Base-by-base conservation (phyloP, 1,140 invertebrate species). In the Drosophila tsacasi region DNA sequence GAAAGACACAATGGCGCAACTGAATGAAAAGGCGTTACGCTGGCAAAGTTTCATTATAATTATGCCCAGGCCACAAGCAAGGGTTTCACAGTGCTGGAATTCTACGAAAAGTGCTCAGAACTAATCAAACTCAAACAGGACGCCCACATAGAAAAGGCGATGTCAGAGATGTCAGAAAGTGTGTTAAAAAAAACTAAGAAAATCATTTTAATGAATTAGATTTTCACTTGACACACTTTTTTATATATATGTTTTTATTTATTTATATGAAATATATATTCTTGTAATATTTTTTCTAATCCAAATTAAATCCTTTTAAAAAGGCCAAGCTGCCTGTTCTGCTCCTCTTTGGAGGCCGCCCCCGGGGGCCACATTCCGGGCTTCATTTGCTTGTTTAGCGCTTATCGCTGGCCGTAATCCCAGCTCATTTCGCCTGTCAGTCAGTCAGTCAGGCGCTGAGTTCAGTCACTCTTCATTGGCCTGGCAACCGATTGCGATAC, bases 321-420 rank as follows among this genome's bases (percentile, higher is more conserved):
- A 47, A 15, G 25, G 30, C 61, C 27, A 25, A 46, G 25, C 37
- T 39, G 37, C 17, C 50, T 37, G 15, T 39, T 13, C 39, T 73
- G 69, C 50, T 59, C 13, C 47, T 46, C 25, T 39, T 23, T 32
- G 13, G 21, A 19, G 27, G 19, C 40, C 47, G 47, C 23, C 65
- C 58, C 21, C 17, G 15, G 52, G 50, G 52, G 21, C 21, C 68
- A 50, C 61, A 75, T 60, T 78, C 80, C 55, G 47, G 69, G 86
- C 73, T 84, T 75, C 60, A 81, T 81, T 84, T 81, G 80, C 84
- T 81, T 89, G 80, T 77, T 87, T 87, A 83, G 62, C 76, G 62
- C 84, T 87, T 87, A 89, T 87, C 84, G 68, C 67, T 57, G 75
- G 64, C 71, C 76, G 61, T 86, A 69, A 81, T 78, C 68, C 60